phyloP scores from a whole-genome alignment of 2,797 vertebrate genomes.

The Mus minutoides region DNA sequence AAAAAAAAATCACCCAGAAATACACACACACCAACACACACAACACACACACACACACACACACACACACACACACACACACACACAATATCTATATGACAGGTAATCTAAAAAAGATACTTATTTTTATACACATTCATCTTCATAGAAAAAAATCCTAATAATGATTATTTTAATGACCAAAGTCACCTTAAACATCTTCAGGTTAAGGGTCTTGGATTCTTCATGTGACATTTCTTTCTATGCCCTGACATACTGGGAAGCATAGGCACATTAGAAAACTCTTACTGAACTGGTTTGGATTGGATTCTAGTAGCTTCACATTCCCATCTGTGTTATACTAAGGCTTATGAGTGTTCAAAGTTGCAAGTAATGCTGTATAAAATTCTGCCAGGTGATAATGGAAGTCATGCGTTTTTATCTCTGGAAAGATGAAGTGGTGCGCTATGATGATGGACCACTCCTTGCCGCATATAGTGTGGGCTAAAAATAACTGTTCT shows the following conservation, averaged over 20 bases:
- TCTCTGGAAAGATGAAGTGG: background rate
- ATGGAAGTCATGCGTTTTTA: background rate
- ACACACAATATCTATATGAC: background rate
- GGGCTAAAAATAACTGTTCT: background rate
- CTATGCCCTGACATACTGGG: background rate
- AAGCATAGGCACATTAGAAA: background rate
- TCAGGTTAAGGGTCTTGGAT: background rate
- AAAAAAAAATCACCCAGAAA: background rate
- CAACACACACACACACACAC: background rate
- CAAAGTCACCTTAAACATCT: background rate
- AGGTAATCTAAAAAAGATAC: background rate
- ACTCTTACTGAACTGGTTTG: background rate
- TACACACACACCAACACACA: no score
- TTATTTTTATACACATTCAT: background rate
- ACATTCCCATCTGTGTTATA: background rate
- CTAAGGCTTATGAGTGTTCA: conserved; percentile 1
- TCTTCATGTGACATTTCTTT: background rate
- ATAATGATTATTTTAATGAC: background rate
- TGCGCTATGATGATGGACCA: background rate
- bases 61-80: background rate
- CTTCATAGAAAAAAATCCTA: background rate
- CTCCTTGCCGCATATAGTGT: background rate
- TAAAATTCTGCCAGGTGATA: background rate
- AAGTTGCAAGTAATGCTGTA: background rate
- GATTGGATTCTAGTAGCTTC: background rate